Conservation (phyloP, 2,797 vertebrate species). For the Sternotherus odoratus region DNA sequence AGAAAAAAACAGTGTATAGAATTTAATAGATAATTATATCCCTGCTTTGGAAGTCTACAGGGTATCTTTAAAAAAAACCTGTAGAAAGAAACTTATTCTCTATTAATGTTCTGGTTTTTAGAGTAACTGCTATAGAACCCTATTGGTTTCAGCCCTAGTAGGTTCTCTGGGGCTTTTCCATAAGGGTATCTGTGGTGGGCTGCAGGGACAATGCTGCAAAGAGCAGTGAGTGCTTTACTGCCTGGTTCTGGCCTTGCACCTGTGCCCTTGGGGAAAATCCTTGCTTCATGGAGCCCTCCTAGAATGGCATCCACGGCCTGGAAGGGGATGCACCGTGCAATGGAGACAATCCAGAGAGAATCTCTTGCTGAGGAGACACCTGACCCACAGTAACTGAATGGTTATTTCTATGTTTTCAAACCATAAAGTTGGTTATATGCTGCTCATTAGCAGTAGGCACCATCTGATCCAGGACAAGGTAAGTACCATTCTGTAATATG, state of each 20-base stretch:
- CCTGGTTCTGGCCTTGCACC: background rate
- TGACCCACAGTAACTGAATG: background rate
- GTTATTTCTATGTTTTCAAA: background rate
- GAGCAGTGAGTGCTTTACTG: background rate
- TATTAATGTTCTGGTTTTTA: background rate
- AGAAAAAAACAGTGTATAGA: background rate
- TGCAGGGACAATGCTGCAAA: background rate
- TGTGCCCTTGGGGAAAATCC: background rate
- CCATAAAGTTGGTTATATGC: accelerated
- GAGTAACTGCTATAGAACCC: background rate
- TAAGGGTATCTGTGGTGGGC: background rate
- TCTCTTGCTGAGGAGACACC: background rate
- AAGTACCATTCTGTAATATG: background rate
- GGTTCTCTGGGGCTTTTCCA: background rate
- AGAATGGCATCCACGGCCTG: background rate
- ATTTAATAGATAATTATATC: background rate
- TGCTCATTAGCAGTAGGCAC: background rate
- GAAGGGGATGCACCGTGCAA: background rate
- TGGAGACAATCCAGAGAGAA: background rate
- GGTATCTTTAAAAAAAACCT: background rate
- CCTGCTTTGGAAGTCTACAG: background rate
- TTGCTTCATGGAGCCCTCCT: background rate
- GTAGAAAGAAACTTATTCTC: background rate
- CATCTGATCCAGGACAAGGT: background rate
- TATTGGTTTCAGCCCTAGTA: background rate